Base-by-base conservation (phyloP, 2,797 vertebrate genomes). In the Pachyuromys duprasi region DNA sequence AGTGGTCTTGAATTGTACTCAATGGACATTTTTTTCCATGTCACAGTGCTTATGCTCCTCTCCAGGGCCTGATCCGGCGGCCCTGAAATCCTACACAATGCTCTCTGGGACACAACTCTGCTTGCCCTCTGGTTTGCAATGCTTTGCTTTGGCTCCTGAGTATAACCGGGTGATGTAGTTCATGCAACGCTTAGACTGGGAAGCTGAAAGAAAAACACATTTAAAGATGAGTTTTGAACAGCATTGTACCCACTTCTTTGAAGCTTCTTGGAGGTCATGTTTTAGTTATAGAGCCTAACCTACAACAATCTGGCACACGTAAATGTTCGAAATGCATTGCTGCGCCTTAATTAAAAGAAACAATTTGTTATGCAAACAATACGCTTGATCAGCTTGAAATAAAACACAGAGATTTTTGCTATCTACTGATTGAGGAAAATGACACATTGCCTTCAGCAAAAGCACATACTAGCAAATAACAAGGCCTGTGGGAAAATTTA, bases 131-230 rank as follows among this genome's bases (percentile, higher is more conserved):
- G 36, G 24, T 60, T 70, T 94, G 26, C 57, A 67, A 12, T 49
- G 55, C 11, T 97, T 97, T 63, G 84, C 75, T 0, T 36, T 70
- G 45, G 79, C 91, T 92, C 93, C 95, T 8, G 26, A 8, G 0
- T 86, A 97, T 15, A 93, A 87, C 72, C 84, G 93, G 15, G 97
- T 97, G 69, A 98, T n/a, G 0, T 98, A 98, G 20, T 93, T 97
- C 45, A 95, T 0, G 18, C 93, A 98, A 80, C 89, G 28, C 74
- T 97, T 98, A 33, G 97, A 92, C 62, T 0, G 93, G 49, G 42
- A 92, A 84, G 7, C 98, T 99, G 95, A 28, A 97, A 98, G 49
- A 93, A 15, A 90, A 74, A 39, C 62, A 45, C 20, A 28, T 79
- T 79, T 39, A 3, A 24, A 92, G 65, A 26, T 63, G 79, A 94